phyloP scores from a whole-genome alignment of 2,113 vertebrate species.

The Leucoraja erinaceus region DNA sequence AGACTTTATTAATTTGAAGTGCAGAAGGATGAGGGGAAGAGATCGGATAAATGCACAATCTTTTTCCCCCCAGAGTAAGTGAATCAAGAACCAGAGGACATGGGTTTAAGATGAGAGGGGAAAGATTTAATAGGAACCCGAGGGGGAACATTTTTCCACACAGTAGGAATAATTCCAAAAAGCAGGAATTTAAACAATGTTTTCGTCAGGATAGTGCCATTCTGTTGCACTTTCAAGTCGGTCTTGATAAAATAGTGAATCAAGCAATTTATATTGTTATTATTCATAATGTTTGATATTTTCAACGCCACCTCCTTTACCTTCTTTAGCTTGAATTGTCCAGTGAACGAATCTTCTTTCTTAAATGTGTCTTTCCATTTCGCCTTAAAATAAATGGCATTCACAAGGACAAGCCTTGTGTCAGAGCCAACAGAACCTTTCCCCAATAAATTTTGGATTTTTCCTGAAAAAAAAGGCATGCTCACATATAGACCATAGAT shows the following conservation, averaged over 20 bases:
- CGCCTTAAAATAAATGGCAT: constrained; percentile 90
- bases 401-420: constrained; percentile 74
- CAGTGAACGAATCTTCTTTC: constrained; percentile 56
- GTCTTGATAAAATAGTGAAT: neutral
- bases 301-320: constrained; percentile 48
- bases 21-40: too few species aligned
- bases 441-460: constrained; percentile 75
- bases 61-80: too few species aligned
- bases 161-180: too few species aligned
- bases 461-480: constrained; percentile 55
- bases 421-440: constrained; percentile 53
- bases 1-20: too few species aligned
- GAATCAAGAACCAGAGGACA: too few species aligned
- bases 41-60: too few species aligned
- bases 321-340: constrained; percentile 67
- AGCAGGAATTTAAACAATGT: too few species aligned
- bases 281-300: neutral
- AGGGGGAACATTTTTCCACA: too few species aligned
- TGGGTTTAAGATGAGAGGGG: too few species aligned
- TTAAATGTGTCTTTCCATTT: constrained; percentile 69
- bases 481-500: neutral
- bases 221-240: neutral
- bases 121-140: too few species aligned
- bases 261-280: neutral
- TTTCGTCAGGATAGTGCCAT: neutral